Conservation (phyloP, 2,888 invertebrate species). For the Macrophya alboannulata region DNA sequence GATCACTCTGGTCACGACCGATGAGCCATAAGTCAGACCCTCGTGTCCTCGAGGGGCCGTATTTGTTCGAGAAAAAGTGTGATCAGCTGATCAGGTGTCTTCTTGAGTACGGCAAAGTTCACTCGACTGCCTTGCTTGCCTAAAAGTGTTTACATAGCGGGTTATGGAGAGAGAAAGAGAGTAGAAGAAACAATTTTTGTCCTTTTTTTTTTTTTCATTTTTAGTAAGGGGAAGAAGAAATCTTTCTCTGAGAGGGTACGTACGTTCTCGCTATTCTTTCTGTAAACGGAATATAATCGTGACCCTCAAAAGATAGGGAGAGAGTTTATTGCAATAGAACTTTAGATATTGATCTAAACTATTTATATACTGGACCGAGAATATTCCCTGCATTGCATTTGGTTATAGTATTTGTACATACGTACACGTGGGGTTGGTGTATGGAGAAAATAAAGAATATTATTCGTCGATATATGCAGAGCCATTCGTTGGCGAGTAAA, state of each 20-base stretch:
- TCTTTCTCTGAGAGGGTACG: neutral
- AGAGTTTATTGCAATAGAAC: neutral
- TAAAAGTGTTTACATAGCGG: neutral
- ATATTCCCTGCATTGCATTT: neutral
- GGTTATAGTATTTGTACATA: neutral
- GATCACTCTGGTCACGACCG: conserved; percentile 33
- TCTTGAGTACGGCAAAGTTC: neutral
- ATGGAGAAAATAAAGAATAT: neutral
- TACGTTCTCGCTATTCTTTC: neutral
- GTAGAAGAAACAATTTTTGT: neutral
- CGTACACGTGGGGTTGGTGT: neutral
- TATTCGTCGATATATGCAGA: conserved; percentile 15
- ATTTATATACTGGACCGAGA: neutral
- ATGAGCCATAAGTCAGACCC: conserved; percentile 28
- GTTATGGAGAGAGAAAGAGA: neutral
- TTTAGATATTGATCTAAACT: neutral
- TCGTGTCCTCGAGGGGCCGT: neutral
- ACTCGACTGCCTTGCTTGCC: conserved; percentile 8
- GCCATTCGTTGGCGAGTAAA: conserved; percentile 25
- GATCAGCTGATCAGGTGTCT: conserved; percentile 12
- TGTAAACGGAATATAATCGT: neutral
- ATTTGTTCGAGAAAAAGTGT: conserved; percentile 16
- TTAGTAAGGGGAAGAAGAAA: neutral
- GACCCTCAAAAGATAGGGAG: neutral
- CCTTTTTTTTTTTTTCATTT: neutral